Evolutionary conservation across 2,113 vertebrate species (phyloP).

Genomic region (Coturnix japonica): DNA sequence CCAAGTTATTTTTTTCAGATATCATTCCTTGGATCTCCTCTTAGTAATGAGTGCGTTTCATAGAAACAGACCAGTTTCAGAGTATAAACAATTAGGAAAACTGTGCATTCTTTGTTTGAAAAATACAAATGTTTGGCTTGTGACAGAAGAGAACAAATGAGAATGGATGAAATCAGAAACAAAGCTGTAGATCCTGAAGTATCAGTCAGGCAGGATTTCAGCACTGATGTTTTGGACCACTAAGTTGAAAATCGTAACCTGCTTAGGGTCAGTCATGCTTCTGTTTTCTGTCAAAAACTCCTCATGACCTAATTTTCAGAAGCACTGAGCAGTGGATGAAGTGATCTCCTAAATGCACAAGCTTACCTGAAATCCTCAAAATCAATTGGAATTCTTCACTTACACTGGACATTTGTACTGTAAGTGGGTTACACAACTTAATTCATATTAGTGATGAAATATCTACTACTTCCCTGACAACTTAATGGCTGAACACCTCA

Average conservation of each 20-base stretch:
- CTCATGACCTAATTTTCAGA: not conserved
- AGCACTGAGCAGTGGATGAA: not conserved
- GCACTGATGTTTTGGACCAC: not conserved
- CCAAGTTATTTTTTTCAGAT: not conserved
- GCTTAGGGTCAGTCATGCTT: not conserved
- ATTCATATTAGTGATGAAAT: not conserved
- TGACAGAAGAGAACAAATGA: not conserved
- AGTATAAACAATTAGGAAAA: not conserved
- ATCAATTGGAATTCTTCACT: not conserved
- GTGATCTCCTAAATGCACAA: not conserved
- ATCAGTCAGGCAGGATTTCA: not conserved
- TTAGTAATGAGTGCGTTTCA: not conserved
- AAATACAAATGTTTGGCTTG: not conserved
- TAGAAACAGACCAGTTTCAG: not conserved
- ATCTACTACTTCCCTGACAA: not conserved
- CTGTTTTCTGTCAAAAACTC: not conserved
- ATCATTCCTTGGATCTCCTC: not conserved
- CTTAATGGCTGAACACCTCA: not conserved
- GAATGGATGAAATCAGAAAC: not conserved
- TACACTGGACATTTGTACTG: accelerated
- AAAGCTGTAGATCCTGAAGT: not conserved
- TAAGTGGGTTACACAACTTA: not conserved
- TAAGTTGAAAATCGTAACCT: not conserved
- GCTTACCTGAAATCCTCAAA: not conserved
- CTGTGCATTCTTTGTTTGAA: not conserved